Conservation (phyloP, 2,113 vertebrate genomes). For the Chroicocephalus ridibundus region DNA sequence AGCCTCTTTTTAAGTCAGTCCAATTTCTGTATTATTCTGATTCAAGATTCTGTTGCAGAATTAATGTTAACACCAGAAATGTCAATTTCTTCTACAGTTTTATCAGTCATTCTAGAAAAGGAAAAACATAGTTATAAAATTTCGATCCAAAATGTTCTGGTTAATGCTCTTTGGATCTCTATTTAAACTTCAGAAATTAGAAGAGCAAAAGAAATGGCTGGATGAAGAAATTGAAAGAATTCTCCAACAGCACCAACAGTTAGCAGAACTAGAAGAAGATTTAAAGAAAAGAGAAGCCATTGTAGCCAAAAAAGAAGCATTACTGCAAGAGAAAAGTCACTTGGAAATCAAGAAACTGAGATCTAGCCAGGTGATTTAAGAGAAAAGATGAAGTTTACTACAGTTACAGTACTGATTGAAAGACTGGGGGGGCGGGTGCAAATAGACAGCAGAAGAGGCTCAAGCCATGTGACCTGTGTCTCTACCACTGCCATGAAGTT, state of each 20-base stretch:
- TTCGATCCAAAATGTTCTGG: not conserved
- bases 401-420: not conserved
- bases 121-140: not conserved
- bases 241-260: slow-evolving; percentile 79
- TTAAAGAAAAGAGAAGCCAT: slow-evolving; percentile 84
- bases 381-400: not conserved
- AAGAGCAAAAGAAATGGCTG: slow-evolving; percentile 81
- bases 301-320: slow-evolving; percentile 79
- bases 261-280: slow-evolving; percentile 84
- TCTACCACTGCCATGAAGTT: not conserved
- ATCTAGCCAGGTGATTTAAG: slow-evolving; percentile 83
- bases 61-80: not conserved
- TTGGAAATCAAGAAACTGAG: slow-evolving; percentile 85
- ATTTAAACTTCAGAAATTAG: slow-evolving; percentile 52
- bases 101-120: not conserved
- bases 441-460: not conserved
- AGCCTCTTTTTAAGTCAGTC: not conserved
- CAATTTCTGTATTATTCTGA: not conserved
- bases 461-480: not conserved
- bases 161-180: slow-evolving; percentile 6
- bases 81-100: not conserved
- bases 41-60: not conserved
- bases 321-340: slow-evolving; percentile 81
- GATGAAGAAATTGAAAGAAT: slow-evolving; percentile 88
- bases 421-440: not conserved